Evolutionary conservation across 2,797 vertebrate species (phyloP), one percentile per base, ranked within the genome.

Genomic region (Percopsis omiscomaycus): DNA sequence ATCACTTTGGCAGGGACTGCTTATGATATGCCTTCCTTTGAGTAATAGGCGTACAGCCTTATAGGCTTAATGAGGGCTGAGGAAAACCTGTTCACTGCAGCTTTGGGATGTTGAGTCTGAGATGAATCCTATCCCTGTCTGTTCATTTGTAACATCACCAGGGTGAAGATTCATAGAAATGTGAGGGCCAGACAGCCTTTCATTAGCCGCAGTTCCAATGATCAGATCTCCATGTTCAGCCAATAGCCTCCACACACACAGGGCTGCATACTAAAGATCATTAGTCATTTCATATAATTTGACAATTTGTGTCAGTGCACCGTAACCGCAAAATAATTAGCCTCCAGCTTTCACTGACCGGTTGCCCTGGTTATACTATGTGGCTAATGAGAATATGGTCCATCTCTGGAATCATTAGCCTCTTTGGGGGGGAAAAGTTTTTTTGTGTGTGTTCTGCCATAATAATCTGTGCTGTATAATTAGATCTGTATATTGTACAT

Each of bases 381-480:
- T 54, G 58, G 42, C 61, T 80, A 81, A 79, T 81, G 74, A 78
- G 63, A 71, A 72, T 75, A 55, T 73, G 72, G 78, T 81, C 60
- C 66, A 73, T 84, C 61, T 68, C 45, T 56, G 67, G 49, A 86
- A 70, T 55, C 68, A 73, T 46, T 53, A 77, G 64, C 67, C 68
- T 22, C 47, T 63, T 71, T 44, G 61, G 10, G 61, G 58, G 74
- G 73, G 51, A 55, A 11, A 15, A 69, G 66, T n/a, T n/a, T n/a
- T n/a, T n/a, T n/a, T n/a, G n/a, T n/a, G n/a, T n/a, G n/a, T 46
- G 65, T 9, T 64, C 14, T 55, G 65, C 3, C 53, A 52, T 4
- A 10, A 3, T 15, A 15, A n/a, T 6, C 29, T 54, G 29, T 42
- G 8, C 5, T 2, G 13, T n/a, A 6, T 14, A 29, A 30, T 6